Conservation (phyloP, 1,140 invertebrate genomes). For the Uloborus diversus region DNA sequence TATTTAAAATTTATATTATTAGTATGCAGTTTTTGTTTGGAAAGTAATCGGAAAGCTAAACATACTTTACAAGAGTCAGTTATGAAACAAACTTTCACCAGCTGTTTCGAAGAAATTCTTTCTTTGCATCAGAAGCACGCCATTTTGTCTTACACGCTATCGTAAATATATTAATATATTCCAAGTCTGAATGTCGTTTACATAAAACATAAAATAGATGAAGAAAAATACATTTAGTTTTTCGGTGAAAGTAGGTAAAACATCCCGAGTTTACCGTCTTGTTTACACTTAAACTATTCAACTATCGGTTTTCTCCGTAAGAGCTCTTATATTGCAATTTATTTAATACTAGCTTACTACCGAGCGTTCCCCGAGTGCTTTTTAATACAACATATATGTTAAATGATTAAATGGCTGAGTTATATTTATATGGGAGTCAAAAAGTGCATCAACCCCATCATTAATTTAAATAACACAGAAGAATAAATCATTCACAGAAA, state of each 20-base stretch:
- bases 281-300: slow-evolving; percentile 50
- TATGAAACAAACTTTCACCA: slow-evolving; percentile 19
- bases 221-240: slow-evolving; percentile 26
- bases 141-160: slow-evolving; percentile 13
- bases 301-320: too few species aligned
- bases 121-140: background rate
- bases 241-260: slow-evolving; percentile 14
- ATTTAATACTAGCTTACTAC: too few species aligned
- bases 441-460: too few species aligned
- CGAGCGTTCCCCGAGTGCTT: too few species aligned
- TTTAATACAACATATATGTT: too few species aligned
- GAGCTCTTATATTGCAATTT: too few species aligned
- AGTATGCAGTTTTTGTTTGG: slow-evolving; percentile 3
- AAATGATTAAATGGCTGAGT: too few species aligned
- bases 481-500: too few species aligned
- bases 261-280: slow-evolving; percentile 32
- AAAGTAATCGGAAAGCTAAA: slow-evolving; percentile 2
- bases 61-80: slow-evolving; percentile 7
- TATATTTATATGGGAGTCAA: too few species aligned
- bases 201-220: slow-evolving; percentile 43
- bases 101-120: slow-evolving; percentile 2
- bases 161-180: slow-evolving; percentile 48
- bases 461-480: too few species aligned
- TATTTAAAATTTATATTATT: background rate
- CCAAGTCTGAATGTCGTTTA: slow-evolving; percentile 39